These are phyloP conservation scores for Drosophila melanogaster DNA, from an alignment of 1,140 invertebrate genomes.

Conservation along the genomic window DNA sequence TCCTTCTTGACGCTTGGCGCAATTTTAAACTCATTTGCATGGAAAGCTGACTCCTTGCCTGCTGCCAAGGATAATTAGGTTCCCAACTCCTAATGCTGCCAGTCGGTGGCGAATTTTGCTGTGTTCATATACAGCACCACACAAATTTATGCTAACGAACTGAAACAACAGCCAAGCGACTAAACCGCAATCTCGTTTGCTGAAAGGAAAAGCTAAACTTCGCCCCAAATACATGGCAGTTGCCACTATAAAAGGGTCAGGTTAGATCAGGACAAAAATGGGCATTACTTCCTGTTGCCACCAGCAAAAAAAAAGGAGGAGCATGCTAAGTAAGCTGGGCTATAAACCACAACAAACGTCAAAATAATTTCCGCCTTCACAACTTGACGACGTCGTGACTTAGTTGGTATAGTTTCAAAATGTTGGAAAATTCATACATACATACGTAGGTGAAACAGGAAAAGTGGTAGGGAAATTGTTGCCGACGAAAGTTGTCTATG, in stretches of 20 bases:
- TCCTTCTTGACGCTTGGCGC: conserved; percentile 12
- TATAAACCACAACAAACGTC: conserved; percentile 70
- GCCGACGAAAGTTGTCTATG: conserved; percentile 8
- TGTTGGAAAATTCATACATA: not conserved
- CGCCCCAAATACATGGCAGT: conserved; percentile 2
- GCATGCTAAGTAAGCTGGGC: conserved; percentile 40
- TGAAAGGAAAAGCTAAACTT: conserved; percentile 4
- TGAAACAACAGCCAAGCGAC: conserved; percentile 45
- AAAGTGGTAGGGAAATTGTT: conserved; percentile 19
- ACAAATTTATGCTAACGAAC: conserved; percentile 52
- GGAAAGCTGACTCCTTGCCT: conserved; percentile 27
- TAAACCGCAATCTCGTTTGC: conserved; percentile 43
- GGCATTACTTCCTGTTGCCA: conserved; percentile 26
- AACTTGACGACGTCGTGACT: conserved; percentile 36
- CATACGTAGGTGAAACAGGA: not conserved
- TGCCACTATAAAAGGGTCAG: conserved; percentile 29
- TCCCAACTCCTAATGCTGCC: conserved; percentile 30
- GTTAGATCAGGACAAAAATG: conserved; percentile 2
- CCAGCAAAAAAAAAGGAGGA: not conserved
- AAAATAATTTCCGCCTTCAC: conserved; percentile 64
- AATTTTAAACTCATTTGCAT: conserved; percentile 65
- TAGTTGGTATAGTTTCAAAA: conserved; percentile 23
- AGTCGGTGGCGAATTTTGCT: conserved; percentile 23
- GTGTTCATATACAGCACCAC: conserved; percentile 15
- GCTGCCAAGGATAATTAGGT: conserved; percentile 48